These are phyloP conservation scores for Zalophus californianus DNA, from an alignment of 2,797 vertebrate genomes.

Conservation along the genomic window DNA sequence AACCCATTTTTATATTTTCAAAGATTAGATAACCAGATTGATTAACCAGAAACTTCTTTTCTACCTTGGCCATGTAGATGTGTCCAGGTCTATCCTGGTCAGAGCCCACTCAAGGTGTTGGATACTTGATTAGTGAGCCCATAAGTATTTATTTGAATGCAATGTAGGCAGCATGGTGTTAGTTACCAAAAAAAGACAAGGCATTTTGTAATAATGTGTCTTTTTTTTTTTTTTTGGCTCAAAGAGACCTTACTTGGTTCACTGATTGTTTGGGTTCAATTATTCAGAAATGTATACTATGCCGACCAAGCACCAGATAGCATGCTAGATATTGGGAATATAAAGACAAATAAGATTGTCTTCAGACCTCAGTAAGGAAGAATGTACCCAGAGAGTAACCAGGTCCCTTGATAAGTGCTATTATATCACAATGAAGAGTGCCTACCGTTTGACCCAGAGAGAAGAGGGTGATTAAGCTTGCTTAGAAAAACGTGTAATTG, in stretches of 20 bases:
- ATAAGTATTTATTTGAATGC: background rate
- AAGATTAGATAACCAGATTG: background rate
- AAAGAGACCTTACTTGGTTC: background rate
- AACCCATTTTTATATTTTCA: background rate
- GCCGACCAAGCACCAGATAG: background rate
- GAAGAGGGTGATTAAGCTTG: constrained; percentile 36
- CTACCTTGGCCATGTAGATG: background rate
- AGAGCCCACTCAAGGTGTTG: background rate
- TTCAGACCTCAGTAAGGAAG: background rate
- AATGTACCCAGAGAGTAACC: background rate
- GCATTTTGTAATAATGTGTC: background rate
- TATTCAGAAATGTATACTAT: constrained; percentile 2
- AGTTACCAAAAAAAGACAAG: background rate
- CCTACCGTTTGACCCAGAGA: background rate
- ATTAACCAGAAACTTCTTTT: background rate
- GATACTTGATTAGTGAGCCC: background rate
- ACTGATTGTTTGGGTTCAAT: background rate
- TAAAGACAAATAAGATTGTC: background rate
- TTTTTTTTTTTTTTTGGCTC: background rate
- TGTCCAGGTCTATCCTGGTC: background rate
- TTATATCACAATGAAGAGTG: background rate
- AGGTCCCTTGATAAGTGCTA: background rate
- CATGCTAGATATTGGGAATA: background rate
- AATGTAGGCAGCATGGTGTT: background rate
- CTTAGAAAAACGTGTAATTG: background rate